A percentile compares a stretch with the other conserved stretches of the same genome.
phyloP scores from a whole-genome alignment of 2,888 invertebrate genomes.

The Rhimphoctona megacephalus region DNA sequence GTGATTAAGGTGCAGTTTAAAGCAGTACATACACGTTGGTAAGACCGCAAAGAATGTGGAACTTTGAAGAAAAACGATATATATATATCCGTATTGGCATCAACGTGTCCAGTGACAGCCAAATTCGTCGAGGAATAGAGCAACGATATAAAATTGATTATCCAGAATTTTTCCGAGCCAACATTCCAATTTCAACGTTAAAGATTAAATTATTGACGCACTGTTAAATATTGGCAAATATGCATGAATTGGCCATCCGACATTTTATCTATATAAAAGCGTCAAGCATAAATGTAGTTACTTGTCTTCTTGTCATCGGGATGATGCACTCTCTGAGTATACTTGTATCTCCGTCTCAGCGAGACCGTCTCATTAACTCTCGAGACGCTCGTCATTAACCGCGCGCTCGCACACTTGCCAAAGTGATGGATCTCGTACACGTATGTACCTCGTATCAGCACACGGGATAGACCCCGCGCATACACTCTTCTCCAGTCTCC shows the following conservation, averaged over 20 bases:
- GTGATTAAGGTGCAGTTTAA: no score
- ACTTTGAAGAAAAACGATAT: conserved; percentile 79
- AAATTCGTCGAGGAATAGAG: conserved; percentile 71
- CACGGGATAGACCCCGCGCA: conserved; percentile 46
- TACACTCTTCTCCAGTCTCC: conserved; percentile 43
- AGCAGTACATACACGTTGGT: neutral
- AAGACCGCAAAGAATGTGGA: conserved; percentile 69
- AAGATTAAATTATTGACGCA: neutral
- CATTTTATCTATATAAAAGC: neutral
- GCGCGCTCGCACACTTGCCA: conserved; percentile 47
- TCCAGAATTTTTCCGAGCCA: conserved; percentile 33
- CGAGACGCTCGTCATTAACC: conserved; percentile 75
- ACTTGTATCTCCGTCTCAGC: conserved; percentile 53
- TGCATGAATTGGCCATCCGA: neutral
- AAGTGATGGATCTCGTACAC: conserved; percentile 46
- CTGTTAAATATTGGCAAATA: neutral
- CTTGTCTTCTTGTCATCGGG: conserved; percentile 37
- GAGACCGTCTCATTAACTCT: conserved; percentile 76
- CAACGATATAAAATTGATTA: conserved; percentile 70
- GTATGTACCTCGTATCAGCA: conserved; percentile 7
- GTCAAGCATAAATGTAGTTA: neutral
- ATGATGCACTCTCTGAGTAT: conserved; percentile 17
- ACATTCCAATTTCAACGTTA: neutral
- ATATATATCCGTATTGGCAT: conserved; percentile 66
- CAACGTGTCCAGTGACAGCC: conserved; percentile 55